These are phyloP conservation scores for Pseudochirops corinnae DNA, from an alignment of 2,797 vertebrate genomes.

Conservation along the genomic window DNA sequence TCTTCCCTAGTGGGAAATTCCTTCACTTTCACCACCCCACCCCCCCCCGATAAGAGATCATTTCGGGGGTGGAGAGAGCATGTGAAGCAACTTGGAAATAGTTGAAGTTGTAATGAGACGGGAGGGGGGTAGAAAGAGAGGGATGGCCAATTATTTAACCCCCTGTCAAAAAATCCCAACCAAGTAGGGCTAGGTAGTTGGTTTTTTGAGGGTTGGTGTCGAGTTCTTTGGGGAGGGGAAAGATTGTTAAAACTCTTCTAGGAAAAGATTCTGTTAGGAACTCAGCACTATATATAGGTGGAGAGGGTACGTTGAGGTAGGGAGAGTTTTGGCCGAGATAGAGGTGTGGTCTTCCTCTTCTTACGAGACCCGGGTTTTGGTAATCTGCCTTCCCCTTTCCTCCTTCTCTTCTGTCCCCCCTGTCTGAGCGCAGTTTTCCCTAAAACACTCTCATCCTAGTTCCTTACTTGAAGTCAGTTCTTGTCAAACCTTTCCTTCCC, in stretches of 20 bases:
- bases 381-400: background rate
- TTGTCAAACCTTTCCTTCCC: background rate
- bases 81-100: background rate
- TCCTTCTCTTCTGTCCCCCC: background rate
- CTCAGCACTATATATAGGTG: background rate
- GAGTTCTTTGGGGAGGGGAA: background rate
- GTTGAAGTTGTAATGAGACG: background rate
- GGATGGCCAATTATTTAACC: background rate
- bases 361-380: no score
- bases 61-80: background rate
- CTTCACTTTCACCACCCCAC: background rate
- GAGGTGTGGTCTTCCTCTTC: background rate
- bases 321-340: background rate
- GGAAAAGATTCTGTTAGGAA: conserved; percentile 54
- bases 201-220: background rate
- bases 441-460: background rate
- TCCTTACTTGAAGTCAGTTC: background rate
- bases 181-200: background rate
- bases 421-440: background rate
- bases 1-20: background rate
- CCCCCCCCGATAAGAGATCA: background rate
- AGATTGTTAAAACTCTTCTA: conserved; percentile 58
- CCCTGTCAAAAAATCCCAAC: background rate
- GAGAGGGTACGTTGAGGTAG: background rate
- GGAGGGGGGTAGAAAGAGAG: background rate